Conservation (phyloP, 2,797 vertebrate species). For the Chaetophractus vellerosus region DNA sequence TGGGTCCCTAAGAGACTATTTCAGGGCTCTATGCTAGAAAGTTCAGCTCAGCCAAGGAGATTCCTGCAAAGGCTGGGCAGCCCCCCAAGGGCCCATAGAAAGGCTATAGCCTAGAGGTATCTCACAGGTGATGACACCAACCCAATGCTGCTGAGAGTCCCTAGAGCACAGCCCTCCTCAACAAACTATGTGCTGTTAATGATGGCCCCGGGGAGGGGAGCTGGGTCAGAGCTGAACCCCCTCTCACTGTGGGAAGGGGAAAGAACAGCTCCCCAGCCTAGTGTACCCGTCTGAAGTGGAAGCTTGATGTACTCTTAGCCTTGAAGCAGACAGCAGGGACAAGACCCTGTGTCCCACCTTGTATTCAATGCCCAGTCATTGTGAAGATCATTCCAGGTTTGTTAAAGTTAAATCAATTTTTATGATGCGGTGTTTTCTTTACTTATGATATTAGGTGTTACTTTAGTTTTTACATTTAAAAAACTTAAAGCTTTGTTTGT, state of each 20-base stretch:
- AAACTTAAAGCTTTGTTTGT: neutral
- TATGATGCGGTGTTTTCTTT: neutral
- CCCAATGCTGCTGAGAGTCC: rapidly evolving
- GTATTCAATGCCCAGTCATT: neutral
- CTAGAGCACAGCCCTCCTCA: neutral
- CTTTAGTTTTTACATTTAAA: neutral
- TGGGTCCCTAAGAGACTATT: neutral
- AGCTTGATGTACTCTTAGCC: neutral
- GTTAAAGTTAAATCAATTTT: neutral
- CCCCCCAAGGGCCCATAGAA: no score
- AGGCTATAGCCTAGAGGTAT: no score
- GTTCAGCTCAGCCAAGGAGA: neutral
- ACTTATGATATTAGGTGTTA: neutral
- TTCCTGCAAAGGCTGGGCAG: neutral
- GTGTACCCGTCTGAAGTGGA: neutral
- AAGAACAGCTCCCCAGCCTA: neutral
- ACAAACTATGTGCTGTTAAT: neutral
- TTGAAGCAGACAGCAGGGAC: no score
- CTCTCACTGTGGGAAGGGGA: rapidly evolving
- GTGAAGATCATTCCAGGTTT: neutral
- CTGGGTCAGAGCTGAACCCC: neutral
- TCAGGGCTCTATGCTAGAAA: neutral
- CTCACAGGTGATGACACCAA: neutral
- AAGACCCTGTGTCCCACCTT: no score
- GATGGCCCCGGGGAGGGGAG: neutral